Evolutionary conservation across 1,140 invertebrate species (phyloP).

Genomic region (Lordiphosa clarofinis): DNA sequence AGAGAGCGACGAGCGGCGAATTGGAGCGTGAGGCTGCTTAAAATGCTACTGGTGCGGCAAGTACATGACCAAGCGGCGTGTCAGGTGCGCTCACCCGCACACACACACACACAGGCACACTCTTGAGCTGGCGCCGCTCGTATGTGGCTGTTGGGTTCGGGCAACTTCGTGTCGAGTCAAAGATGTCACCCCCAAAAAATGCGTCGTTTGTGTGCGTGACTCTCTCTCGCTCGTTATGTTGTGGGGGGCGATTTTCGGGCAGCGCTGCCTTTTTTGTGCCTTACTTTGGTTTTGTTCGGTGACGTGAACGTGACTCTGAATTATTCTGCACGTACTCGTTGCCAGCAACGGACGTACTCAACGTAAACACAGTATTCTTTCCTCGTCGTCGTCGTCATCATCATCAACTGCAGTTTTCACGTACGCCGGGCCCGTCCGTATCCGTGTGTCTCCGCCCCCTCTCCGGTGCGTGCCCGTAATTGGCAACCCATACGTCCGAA

Average conservation of each 20-base stretch:
- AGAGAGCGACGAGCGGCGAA: constrained; percentile 43
- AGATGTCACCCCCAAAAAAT: constrained; percentile 73
- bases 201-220: constrained; percentile 42
- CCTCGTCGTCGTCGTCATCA: constrained; percentile 23
- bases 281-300: constrained; percentile 79
- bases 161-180: constrained; percentile 60
- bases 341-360: constrained; percentile 77
- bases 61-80: constrained; percentile 73
- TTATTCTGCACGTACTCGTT: constrained; percentile 79
- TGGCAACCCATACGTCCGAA: constrained; percentile 72
- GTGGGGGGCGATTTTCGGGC: constrained; percentile 10
- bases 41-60: constrained; percentile 78
- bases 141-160: constrained; percentile 5
- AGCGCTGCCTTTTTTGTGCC: constrained; percentile 59
- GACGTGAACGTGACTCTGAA: constrained; percentile 78
- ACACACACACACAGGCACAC: constrained; percentile 21
- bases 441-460: constrained; percentile 29
- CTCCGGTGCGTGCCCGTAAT: constrained; percentile 64
- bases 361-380: constrained; percentile 16
- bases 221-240: constrained; percentile 24
- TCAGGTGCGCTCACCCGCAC: constrained; percentile 75
- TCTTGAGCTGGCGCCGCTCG: constrained; percentile 32
- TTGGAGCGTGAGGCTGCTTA: constrained; percentile 79
- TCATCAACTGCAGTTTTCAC: constrained; percentile 70
- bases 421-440: constrained; percentile 60